Base-by-base conservation (phyloP, 1,140 invertebrate genomes). In the Drosophila pallidifrons region DNA sequence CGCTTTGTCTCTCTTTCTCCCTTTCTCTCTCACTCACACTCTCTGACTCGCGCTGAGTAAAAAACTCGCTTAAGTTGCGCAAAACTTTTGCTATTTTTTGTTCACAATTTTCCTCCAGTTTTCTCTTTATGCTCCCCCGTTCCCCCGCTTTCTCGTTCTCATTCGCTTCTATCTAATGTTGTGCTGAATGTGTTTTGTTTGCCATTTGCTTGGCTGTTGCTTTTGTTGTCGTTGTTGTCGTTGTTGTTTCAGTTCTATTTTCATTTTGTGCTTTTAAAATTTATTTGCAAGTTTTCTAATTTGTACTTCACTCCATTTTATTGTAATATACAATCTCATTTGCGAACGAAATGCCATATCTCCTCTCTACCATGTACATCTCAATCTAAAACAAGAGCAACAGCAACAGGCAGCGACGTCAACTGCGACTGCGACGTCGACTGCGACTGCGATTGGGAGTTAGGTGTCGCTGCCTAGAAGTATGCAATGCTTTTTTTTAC, bases 231-330 rank as follows among this genome's bases (percentile, higher is more conserved):
- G 13, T 41, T 70, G 43, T 67, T 47, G 15, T 41, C 65, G 20
- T 20, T 55, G 52, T 74, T 72, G 20, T 55, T 45, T 46, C 61
- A 57, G 72, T 75, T 49, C 57, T 72, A 58, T 66, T 78, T 79
- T 77, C 80, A 71, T 88, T 82, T 83, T 83, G 73, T 79, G 70
- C 75, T 82, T 80, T 90, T 80, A 77, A 16, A 91, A 91, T 91
- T 91, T 91, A 91, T 91, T 91, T 87, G 87, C 88, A 91, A 91
- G 87, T 91, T 91, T 91, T 91, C 87, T 91, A 91, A 91, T 91
- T 91, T 91, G 87, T 91, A 91, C 78, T 91, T 91, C 87, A 91
- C 88, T 91, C 75, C 81, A 88, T 88, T 88, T 88, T 88, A 91
- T 91, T 91, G 87, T 90, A 90, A 90, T 90, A 90, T 90, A 86